These are phyloP conservation scores for Stenurella melanura DNA, from an alignment of 2,888 invertebrate genomes.

Conservation along the genomic window DNA sequence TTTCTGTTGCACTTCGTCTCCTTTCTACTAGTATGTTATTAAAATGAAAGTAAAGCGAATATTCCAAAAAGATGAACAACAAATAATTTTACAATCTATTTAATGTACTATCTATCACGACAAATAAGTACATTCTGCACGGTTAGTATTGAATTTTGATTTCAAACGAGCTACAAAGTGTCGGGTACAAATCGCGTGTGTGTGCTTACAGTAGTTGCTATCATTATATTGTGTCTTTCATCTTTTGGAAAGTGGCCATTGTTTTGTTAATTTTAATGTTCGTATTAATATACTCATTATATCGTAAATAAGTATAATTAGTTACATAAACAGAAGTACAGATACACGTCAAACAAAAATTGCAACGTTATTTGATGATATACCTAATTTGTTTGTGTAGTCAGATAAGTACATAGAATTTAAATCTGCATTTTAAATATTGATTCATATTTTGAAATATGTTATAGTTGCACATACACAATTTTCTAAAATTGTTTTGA, in stretches of 20 bases:
- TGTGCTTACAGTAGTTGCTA: background rate
- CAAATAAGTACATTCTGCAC: constrained; percentile 23
- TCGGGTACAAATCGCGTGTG: background rate
- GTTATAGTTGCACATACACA: no score
- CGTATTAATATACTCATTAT: background rate
- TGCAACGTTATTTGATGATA: background rate
- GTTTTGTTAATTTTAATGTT: background rate
- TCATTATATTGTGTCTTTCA: constrained; percentile 4
- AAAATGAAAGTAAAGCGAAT: constrained; percentile 40
- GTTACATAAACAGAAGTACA: background rate
- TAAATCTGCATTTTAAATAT: no score
- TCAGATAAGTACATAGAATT: background rate
- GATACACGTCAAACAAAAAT: background rate
- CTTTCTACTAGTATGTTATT: constrained; percentile 29
- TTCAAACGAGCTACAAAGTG: background rate
- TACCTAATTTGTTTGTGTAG: background rate
- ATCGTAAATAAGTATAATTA: background rate
- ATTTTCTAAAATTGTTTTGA: no score
- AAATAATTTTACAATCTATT: constrained; percentile 37
- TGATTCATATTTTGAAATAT: no score
- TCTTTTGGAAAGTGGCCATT: constrained; percentile 12
- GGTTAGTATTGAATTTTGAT: constrained; percentile 31
- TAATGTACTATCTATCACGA: constrained; percentile 14
- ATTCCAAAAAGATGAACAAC: constrained; percentile 20
- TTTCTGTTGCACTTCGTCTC: constrained; percentile 20